Evolutionary conservation across 2,888 invertebrate genomes (phyloP), one percentile per base, ranked within the genome.

Genomic region (Ferrisia virgata): DNA sequence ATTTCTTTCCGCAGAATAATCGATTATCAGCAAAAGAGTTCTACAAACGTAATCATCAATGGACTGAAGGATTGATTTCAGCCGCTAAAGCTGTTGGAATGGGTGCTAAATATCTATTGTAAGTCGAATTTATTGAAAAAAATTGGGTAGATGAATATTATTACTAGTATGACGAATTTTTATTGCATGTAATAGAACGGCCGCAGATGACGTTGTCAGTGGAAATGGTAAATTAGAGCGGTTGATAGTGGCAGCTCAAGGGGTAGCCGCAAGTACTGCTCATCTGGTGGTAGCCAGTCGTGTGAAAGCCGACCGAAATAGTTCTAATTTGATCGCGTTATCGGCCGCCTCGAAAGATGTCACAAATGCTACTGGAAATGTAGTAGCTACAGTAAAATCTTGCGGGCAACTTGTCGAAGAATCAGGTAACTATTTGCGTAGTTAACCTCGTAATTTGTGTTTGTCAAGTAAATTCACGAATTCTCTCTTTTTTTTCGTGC

Each of bases 1-100:
- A 18, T 72, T 82, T 82, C 33, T 53, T 64, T 13, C 76, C 82
- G 11, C 80, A 85, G 84, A 84, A 82, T 11, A 84, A 78, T 69
- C 82, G 82, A 69, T 72, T 85, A 8, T 85, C 85, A 22, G 85
- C 86, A 13, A 96, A 94, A 88, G 98, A 99, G 88, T 99, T 99
- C 91, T 99, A 99, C 90, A 96, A 98, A 89, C 91, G 97, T 86
- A 99, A 99, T 89, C 98, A 99, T 88, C 95, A 98, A 88, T 99
- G 99, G 99, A 98, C 99, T 0, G 98, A 99, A 89, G 99, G 99
- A 5, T 92, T 99, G 43, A 95, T 99, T 87, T 99, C 99, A 3
- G 99, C 99, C 0, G 97, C 99, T 0, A 99, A 99, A 89, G 95
- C 97, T 18, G 98, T 99, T 28, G 99, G 97, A 0, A 94, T 96